A percentile compares a stretch with the other conserved stretches of the same genome.
phyloP scores from a whole-genome alignment of 2,797 vertebrate genomes.

The Darevskia mixta region DNA sequence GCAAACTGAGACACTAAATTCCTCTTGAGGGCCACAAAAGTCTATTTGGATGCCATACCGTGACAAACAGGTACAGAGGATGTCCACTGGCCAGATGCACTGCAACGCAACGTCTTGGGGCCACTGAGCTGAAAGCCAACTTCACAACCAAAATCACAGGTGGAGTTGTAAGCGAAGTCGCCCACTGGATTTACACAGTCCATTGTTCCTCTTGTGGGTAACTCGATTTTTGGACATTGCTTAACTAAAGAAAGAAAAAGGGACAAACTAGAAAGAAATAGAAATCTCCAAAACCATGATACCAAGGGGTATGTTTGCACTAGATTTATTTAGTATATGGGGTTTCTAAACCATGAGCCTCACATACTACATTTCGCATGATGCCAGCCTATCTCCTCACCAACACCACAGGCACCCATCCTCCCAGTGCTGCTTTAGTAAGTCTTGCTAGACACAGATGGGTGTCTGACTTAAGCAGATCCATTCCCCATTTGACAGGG shows the following conservation, averaged over 20 bases:
- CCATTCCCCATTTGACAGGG: not conserved
- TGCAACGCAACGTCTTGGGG: slow-evolving; percentile 22
- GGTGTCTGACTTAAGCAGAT: not conserved
- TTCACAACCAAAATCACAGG: slow-evolving; percentile 59
- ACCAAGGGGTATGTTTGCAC: not conserved
- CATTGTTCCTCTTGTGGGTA: slow-evolving; percentile 42
- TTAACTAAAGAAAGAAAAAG: slow-evolving; percentile 26
- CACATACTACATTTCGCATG: not conserved
- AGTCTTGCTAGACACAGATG: not conserved
- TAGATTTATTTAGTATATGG: not conserved
- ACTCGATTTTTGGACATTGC: slow-evolving; percentile 42
- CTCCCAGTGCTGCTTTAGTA: not conserved
- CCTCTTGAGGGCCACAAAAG: not conserved
- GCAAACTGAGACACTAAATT: not conserved
- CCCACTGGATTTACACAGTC: slow-evolving; percentile 60
- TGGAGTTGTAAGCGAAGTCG: slow-evolving; percentile 51
- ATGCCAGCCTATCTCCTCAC: not conserved
- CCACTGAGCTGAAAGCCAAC: slow-evolving; percentile 32
- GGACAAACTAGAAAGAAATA: not conserved
- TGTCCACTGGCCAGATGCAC: slow-evolving; percentile 38
- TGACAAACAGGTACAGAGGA: slow-evolving; percentile 42
- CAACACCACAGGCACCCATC: no score
- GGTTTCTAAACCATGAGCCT: not conserved
- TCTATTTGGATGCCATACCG: slow-evolving; percentile 17
- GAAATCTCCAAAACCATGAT: not conserved